Conservation (phyloP, 37 sponge, comb jelly and placozoan species). For the Aplysina aerophoba region DNA sequence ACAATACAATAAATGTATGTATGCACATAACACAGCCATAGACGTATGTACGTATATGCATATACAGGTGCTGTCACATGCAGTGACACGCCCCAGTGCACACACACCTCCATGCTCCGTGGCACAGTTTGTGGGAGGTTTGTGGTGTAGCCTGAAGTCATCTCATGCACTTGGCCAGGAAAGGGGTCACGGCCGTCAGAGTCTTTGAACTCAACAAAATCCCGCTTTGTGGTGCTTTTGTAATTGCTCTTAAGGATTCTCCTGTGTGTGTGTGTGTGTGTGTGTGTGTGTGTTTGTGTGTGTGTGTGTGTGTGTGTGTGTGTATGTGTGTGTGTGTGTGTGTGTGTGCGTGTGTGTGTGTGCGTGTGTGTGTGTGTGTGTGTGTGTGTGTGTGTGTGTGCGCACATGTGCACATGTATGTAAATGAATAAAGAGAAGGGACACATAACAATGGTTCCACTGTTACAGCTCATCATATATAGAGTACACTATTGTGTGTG, state of each 20-base stretch:
- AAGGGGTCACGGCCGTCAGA: conserved; percentile 53
- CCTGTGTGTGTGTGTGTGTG: conserved; percentile 30
- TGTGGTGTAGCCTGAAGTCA: conserved; percentile 43
- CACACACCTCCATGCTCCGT: conserved; percentile 29
- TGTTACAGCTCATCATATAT: no score
- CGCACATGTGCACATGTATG: background rate
- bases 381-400: background rate
- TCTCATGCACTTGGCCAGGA: conserved; percentile 36
- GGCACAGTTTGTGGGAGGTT: conserved; percentile 64
- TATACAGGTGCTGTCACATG: background rate
- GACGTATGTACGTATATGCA: background rate
- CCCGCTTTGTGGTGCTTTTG: conserved; percentile 46
- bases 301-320: background rate
- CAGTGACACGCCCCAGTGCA: no score
- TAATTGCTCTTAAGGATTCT: conserved; percentile 54
- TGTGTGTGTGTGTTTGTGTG: background rate
- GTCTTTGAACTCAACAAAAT: conserved; percentile 27
- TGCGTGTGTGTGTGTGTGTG: background rate
- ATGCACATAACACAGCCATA: background rate
- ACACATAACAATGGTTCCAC: background rate
- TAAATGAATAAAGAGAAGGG: background rate
- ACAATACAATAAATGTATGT: background rate
- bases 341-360: background rate
- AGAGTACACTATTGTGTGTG: no score
- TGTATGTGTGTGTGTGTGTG: no score